Evolutionary conservation across 2,888 invertebrate species (phyloP), one percentile per base, ranked within the genome.

Genomic region (Rhogogaster chlorosoma): DNA sequence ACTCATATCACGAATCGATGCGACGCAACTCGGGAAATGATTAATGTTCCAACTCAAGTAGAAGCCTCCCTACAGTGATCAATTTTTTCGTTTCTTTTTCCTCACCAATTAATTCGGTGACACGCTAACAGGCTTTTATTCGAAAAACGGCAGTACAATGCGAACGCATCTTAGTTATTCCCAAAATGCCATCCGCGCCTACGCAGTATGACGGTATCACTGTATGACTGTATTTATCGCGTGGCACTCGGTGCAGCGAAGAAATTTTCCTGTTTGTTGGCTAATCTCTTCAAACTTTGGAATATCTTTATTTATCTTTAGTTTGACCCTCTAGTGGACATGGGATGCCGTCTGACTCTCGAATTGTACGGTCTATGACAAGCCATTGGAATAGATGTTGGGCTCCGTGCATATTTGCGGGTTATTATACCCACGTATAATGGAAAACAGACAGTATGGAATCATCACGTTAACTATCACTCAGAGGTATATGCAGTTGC

Each of bases 351-450:
- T 12, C 71, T 42, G 42, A 42, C 22, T 5, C 22, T 38, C 22
- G 71, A 73, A n/a, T n/a, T 12, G 71, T 22, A 42, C 42, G 38
- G 10, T 22, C n/a, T 38, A 9, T 73, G 38, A 73, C 42, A 4
- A 38, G 42, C 53, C 18, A 77, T 77, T 29, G 77, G 53, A 53
- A 53, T 53, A 29, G 22, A 29, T 29, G n/a, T 53, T 53, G 18
- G 53, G 32, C 12, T 15, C n/a, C 10, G 53, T 77, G 53, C 53
- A 53, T 10, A 53, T 22, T 22, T 22, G 53, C 49, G 77, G 38
- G 53, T n/a, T 22, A 38, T 18, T 38, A 38, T 29, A 73, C 77
- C 77, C 32, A 77, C 77, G 77, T 49, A 53, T 38, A 53, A 77
- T 77, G 38, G 42, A 32, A 22, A 73, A 22, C n/a, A 42, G 73